A percentile compares a stretch with the other conserved stretches of the same genome.
phyloP scores from a whole-genome alignment of 2,888 invertebrate species.

The Pegoplata infirma region DNA sequence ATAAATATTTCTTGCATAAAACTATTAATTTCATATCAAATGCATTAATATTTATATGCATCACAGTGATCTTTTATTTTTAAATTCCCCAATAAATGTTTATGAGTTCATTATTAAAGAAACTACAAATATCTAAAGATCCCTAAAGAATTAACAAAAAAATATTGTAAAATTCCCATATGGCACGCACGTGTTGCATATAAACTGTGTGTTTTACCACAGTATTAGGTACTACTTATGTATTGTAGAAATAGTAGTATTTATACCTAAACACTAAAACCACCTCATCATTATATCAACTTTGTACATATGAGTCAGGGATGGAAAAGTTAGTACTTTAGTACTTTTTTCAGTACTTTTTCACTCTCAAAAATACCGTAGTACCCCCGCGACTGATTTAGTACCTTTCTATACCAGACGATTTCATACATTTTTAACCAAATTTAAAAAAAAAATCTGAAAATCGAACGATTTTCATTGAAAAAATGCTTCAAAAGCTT shows the following conservation, averaged over 20 bases:
- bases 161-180: constrained; percentile 27
- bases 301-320: not conserved
- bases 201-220: constrained; percentile 12
- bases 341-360: too few species aligned
- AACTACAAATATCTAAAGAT: not conserved
- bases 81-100: not conserved
- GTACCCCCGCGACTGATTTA: too few species aligned
- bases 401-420: too few species aligned
- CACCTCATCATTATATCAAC: constrained; percentile 11
- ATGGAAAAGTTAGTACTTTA: too few species aligned
- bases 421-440: too few species aligned
- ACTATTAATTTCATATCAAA: not conserved
- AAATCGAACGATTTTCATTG: too few species aligned
- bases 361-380: too few species aligned
- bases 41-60: not conserved
- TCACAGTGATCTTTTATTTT: too few species aligned
- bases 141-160: not conserved
- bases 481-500: too few species aligned
- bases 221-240: too few species aligned
- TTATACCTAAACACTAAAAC: constrained; percentile 2
- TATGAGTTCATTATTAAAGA: not conserved
- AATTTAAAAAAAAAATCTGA: too few species aligned
- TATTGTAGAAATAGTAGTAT: too few species aligned
- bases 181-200: constrained; percentile 42
- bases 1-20: not conserved